phyloP scores from a whole-genome alignment of 2,113 vertebrate genomes.

The Ictalurus furcatus region DNA sequence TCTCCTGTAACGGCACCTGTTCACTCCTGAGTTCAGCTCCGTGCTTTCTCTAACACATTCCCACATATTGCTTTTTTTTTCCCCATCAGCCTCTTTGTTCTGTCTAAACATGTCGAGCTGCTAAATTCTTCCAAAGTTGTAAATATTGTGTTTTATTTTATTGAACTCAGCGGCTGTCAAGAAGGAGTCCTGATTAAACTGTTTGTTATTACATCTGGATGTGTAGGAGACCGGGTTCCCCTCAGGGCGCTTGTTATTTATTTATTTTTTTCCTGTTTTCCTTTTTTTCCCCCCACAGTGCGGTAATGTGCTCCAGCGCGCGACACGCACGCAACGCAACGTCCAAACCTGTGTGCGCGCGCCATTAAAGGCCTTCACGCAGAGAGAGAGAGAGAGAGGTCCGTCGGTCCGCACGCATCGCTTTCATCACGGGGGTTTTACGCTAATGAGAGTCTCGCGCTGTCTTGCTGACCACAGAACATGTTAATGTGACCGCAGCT shows the following conservation, averaged over 20 bases:
- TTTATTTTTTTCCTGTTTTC: background rate
- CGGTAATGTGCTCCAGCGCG: background rate
- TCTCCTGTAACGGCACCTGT: background rate
- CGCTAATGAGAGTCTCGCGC: constrained; percentile 62
- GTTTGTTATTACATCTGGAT: background rate
- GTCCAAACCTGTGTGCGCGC: background rate
- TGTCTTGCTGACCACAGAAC: constrained; percentile 59
- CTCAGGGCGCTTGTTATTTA: background rate
- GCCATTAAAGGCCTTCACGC: background rate
- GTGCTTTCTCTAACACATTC: background rate
- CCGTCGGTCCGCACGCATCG: constrained; percentile 37
- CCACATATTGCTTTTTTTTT: background rate
- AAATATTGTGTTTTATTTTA: background rate
- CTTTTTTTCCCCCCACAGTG: background rate
- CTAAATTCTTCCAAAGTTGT: background rate
- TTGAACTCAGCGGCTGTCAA: background rate
- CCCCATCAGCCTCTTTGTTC: background rate
- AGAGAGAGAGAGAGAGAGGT: background rate
- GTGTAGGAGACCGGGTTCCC: background rate
- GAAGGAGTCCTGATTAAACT: background rate
- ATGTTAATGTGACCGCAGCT: constrained; percentile 60
- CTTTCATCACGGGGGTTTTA: constrained; percentile 54
- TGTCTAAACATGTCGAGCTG: background rate
- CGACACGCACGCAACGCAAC: background rate
- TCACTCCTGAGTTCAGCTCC: background rate